A percentile compares a stretch with the other conserved stretches of the same genome.
phyloP scores from a whole-genome alignment of 2,888 invertebrate species.

The Thumatha senex region DNA sequence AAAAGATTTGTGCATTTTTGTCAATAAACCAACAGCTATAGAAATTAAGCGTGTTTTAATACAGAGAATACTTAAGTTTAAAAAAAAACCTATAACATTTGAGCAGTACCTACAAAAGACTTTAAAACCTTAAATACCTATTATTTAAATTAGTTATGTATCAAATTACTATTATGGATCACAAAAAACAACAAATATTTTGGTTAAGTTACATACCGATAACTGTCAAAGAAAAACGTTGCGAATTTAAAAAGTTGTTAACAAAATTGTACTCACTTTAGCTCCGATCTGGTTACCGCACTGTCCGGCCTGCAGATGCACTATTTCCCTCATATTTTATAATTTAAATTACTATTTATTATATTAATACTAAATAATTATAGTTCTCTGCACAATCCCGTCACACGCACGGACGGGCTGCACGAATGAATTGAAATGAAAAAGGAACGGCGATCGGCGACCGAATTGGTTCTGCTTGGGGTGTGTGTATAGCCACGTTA shows the following conservation, averaged over 20 bases:
- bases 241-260: constrained; percentile 26
- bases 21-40: too few species aligned
- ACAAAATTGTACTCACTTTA: constrained; percentile 64
- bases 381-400: constrained; percentile 42
- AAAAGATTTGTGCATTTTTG: too few species aligned
- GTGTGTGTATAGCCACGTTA: constrained; percentile 58
- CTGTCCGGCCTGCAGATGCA: constrained; percentile 92
- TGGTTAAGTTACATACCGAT: not conserved
- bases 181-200: not conserved
- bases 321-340: constrained; percentile 90
- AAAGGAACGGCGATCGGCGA: constrained; percentile 52
- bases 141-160: too few species aligned
- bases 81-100: too few species aligned
- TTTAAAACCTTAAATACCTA: too few species aligned
- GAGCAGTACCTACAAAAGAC: too few species aligned
- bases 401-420: constrained; percentile 52
- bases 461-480: constrained; percentile 51
- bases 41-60: too few species aligned
- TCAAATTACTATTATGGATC: not conserved
- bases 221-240: constrained; percentile 40
- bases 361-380: constrained; percentile 32
- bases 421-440: constrained; percentile 60
- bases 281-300: constrained; percentile 93
- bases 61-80: too few species aligned
- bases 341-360: constrained; percentile 43